Evolutionary conservation across 92 coral and sea anemone genomes (phyloP), one percentile per base, ranked within the genome.

Genomic region (Isaurus tuberculatus): DNA sequence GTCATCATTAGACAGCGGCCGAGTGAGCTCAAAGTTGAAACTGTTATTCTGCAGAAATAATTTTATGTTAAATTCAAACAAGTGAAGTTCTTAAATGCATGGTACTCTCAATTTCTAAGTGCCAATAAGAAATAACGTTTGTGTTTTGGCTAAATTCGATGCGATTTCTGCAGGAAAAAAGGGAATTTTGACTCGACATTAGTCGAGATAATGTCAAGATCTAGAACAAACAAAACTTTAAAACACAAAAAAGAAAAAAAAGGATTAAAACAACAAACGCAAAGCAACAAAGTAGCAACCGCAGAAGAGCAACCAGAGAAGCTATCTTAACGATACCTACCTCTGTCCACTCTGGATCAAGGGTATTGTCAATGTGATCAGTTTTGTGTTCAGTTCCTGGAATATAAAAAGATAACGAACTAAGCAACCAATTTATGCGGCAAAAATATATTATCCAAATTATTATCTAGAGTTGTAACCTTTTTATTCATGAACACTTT

Each of bases 1-100:
- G 79, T 95, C 98, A 34, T 94, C 94, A 67, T 91, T 87, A 23
- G 95, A 91, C 48, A 95, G 73, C 29, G 93, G 90, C 55, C 91
- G 82, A 5, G 82, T 77, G 26, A 77, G 82, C 69, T 77, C 82
- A 23, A 77, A 77, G 0, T 28, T 30, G 68, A 77, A 77, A 15
- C 57, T 55, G 32, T 77, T 77, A 14, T 77, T 58, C 67, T 58
- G 82, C 8, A 15, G 23, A 77, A 33, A 58, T 2, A 10, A 10
- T 4, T n/a, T 23, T 8, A 11, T 0, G 2, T 63, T 8, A 26
- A 34, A 63, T 70, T 19, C 19, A 8, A 8, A 20, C 19, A 3
- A 26, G 26, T 19, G 63, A 19, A 55, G 23, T 55, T 26, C 23
- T 10, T 3, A 19, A 20, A 55, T 4, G 7, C n/a, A n/a, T 51